phyloP scores from a whole-genome alignment of 2,797 vertebrate species.

The Dallia pectoralis region DNA sequence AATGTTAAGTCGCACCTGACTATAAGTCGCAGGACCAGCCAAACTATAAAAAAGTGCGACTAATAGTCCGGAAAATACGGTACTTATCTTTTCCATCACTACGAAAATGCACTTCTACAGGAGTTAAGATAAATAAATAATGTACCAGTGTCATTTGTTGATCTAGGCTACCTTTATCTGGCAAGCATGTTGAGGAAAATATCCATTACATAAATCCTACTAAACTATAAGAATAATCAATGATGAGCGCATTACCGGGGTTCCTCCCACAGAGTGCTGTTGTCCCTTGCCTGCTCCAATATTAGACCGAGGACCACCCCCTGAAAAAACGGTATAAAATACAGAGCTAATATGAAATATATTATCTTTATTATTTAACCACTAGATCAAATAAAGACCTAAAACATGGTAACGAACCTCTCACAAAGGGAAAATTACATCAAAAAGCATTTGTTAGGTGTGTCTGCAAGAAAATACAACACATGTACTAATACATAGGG shows the following conservation, averaged over 20 bases:
- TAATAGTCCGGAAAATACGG: too few species aligned
- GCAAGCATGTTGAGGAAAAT: too few species aligned
- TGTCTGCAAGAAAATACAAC: not conserved
- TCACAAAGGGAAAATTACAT: not conserved
- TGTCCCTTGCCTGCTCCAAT: conserved; percentile 49
- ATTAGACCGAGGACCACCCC: conserved; percentile 42
- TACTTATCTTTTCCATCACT: too few species aligned
- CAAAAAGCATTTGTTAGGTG: not conserved
- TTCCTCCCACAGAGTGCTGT: conserved; percentile 40
- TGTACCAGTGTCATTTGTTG: too few species aligned
- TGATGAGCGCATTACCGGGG: conserved; percentile 46
- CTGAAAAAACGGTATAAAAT: conserved; percentile 38
- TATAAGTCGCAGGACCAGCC: too few species aligned
- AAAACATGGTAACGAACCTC: not conserved
- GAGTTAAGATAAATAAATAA: too few species aligned
- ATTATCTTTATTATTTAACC: not conserved
- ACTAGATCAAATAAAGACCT: not conserved
- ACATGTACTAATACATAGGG: not conserved
- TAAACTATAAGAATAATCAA: not conserved
- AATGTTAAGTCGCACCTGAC: too few species aligned
- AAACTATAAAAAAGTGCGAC: too few species aligned
- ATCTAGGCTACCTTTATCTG: too few species aligned
- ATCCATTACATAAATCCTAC: too few species aligned
- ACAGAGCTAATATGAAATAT: not conserved
- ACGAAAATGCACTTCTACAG: too few species aligned